phyloP scores from a whole-genome alignment of 2,797 vertebrate species.

The Selene dorsalis region DNA sequence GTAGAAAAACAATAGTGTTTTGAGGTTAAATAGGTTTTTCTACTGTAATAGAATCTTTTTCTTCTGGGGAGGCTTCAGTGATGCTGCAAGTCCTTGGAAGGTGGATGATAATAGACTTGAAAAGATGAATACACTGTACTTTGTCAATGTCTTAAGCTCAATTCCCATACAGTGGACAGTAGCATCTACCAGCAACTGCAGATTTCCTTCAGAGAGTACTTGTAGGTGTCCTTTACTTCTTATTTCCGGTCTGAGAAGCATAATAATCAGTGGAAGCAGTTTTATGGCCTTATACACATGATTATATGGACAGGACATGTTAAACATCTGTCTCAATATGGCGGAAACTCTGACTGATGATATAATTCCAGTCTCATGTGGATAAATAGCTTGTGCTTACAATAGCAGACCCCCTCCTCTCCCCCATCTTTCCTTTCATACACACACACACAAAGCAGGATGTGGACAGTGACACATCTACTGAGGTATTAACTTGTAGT shows the following conservation, averaged over 20 bases:
- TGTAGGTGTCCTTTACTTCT: not conserved
- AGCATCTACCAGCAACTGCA: not conserved
- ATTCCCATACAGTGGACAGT: not conserved
- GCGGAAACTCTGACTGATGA: constrained; percentile 48
- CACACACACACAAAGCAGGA: constrained; percentile 49
- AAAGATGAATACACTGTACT: not conserved
- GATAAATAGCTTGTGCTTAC: constrained; percentile 52
- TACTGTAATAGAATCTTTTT: not conserved
- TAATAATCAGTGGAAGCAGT: not conserved
- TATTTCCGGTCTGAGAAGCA: constrained; percentile 5
- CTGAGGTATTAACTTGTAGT: constrained; percentile 45
- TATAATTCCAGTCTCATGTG: constrained; percentile 46
- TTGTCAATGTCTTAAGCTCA: not conserved
- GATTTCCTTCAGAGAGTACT: not conserved
- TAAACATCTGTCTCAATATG: constrained; percentile 52
- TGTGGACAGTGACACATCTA: constrained; percentile 56
- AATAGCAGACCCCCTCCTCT: constrained; percentile 17
- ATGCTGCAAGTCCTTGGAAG: not conserved
- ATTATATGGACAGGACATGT: constrained; percentile 23
- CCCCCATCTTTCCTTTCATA: constrained; percentile 23
- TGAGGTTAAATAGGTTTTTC: not conserved
- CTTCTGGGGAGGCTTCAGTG: not conserved
- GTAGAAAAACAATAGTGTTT: not conserved
- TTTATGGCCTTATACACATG: not conserved
- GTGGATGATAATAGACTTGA: not conserved